phyloP scores from a whole-genome alignment of 2,888 invertebrate genomes.

The Pteria penguin region DNA sequence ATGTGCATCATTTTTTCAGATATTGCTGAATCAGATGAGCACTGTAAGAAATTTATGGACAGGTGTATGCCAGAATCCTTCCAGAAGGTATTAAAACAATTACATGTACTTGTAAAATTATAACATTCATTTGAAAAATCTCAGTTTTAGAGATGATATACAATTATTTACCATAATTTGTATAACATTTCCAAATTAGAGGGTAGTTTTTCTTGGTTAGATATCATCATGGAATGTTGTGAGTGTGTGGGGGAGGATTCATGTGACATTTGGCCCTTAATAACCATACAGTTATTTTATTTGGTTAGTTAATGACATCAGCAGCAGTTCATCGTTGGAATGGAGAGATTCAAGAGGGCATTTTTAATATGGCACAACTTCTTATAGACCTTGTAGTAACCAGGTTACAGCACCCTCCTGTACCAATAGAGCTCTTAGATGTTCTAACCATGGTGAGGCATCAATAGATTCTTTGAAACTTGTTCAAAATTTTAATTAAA shows the following conservation, averaged over 20 bases:
- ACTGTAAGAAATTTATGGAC: slow-evolving; percentile 80
- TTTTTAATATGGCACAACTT: slow-evolving; percentile 81
- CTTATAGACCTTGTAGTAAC: slow-evolving; percentile 80
- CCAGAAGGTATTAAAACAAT: too few relatives aligned
- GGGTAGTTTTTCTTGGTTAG: too few relatives aligned
- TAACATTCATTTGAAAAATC: too few relatives aligned
- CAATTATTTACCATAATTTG: too few relatives aligned
- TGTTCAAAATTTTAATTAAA: too few relatives aligned
- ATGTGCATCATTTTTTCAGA: slow-evolving; percentile 77
- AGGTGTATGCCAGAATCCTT: slow-evolving; percentile 81
- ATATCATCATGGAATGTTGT: too few relatives aligned
- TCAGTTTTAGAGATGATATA: too few relatives aligned
- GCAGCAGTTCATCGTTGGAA: slow-evolving; percentile 81
- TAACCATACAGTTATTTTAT: background rate
- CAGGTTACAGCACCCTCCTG: slow-evolving; percentile 78
- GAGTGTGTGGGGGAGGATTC: too few relatives aligned
- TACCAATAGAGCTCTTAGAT: slow-evolving; percentile 78
- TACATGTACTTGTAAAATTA: too few relatives aligned
- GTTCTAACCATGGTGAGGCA: slow-evolving; percentile 78
- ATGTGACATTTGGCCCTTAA: too few relatives aligned
- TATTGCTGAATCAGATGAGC: slow-evolving; percentile 79
- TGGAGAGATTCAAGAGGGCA: slow-evolving; percentile 81
- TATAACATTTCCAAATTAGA: too few relatives aligned
- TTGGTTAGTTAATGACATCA: slow-evolving; percentile 78
- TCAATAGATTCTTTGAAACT: too few relatives aligned